Percentiles rank a stretch among this genome's conserved stretches.
phyloP scores from a whole-genome alignment of 2,113 vertebrate genomes.

The Bungarus multicinctus region DNA sequence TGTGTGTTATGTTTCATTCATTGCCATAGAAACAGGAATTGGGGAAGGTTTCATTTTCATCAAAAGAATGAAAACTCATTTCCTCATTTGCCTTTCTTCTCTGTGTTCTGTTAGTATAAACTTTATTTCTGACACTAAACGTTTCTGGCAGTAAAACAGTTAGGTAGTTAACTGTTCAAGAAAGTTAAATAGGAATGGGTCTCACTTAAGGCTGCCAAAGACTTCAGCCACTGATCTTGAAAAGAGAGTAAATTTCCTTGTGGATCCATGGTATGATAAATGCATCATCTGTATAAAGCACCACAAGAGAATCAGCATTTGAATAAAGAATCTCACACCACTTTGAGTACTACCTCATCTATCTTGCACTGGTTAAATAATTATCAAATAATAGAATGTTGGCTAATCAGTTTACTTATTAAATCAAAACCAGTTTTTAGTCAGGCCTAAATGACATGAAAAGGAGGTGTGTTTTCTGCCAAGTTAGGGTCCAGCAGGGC shows the following conservation, averaged over 20 bases:
- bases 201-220: background rate
- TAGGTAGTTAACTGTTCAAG: no score
- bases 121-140: background rate
- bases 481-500: background rate
- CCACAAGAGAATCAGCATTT: background rate
- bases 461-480: background rate
- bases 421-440: background rate
- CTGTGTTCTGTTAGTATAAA: background rate
- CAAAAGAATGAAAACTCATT: background rate
- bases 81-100: background rate
- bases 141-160: no score
- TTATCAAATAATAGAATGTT: background rate
- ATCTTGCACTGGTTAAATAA: background rate
- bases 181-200: background rate
- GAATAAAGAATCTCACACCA: background rate
- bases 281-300: background rate
- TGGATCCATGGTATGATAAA: background rate
- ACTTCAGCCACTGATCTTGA: background rate
- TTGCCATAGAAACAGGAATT: background rate
- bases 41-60: background rate
- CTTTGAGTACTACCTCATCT: background rate
- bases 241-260: background rate
- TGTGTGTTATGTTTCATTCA: background rate
- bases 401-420: background rate
- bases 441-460: background rate